A percentile compares a stretch with the other conserved stretches of the same genome.
Evolutionary conservation across 30 jellyfish, hydroid and myxozoan genomes (phyloP).

Genomic region (Nemopilema nomurai): DNA sequence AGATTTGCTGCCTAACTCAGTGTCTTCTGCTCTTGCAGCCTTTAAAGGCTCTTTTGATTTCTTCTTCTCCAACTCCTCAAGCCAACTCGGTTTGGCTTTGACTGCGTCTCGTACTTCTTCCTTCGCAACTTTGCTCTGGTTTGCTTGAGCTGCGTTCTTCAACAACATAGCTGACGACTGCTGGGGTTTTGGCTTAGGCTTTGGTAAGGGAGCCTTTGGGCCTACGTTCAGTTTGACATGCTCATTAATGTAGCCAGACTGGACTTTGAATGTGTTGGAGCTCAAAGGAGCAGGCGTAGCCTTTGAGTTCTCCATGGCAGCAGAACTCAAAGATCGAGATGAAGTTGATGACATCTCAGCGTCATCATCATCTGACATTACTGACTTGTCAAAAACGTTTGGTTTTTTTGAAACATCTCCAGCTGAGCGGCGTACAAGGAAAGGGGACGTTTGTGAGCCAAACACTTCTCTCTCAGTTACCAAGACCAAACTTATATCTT

Average conservation of each 20-base stretch:
- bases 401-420: neutral
- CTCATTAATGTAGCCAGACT: neutral
- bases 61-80: slow-evolving; percentile 43
- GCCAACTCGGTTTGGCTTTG: slow-evolving; percentile 57
- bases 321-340: neutral
- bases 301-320: neutral
- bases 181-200: slow-evolving; percentile 43
- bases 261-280: neutral
- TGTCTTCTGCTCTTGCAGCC: neutral
- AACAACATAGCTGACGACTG: slow-evolving; percentile 55
- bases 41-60: neutral
- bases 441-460: slow-evolving; percentile 26
- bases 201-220: slow-evolving; percentile 47
- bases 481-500: slow-evolving; percentile 25
- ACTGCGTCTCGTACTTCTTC: slow-evolving; percentile 31
- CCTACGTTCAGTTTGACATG: neutral
- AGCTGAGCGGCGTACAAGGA: slow-evolving; percentile 1
- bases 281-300: neutral
- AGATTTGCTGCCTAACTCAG: slow-evolving; percentile 2
- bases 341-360: neutral
- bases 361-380: neutral
- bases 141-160: slow-evolving; percentile 37
- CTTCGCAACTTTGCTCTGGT: slow-evolving; percentile 36
- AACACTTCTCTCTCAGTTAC: slow-evolving; percentile 44
- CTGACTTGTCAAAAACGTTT: neutral